Percentiles rank a stretch among this genome's conserved stretches.
Conservation (phyloP, 1,140 invertebrate species). For the Drosophila melanogaster region DNA sequence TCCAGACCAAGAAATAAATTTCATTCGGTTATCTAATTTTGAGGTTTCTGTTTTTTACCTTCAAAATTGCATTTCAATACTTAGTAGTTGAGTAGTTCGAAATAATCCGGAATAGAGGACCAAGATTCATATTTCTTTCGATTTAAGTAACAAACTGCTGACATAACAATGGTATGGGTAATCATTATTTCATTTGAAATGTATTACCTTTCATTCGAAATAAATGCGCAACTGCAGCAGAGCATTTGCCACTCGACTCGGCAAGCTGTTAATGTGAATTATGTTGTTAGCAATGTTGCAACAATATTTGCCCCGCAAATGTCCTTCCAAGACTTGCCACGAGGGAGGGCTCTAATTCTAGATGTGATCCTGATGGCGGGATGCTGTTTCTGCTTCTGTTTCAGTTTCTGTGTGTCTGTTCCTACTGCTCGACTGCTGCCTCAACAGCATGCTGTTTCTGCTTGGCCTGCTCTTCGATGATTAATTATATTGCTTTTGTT, state of each 20-base stretch:
- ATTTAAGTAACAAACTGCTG: no score
- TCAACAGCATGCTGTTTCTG: slow-evolving; percentile 58
- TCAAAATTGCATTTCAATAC: no score
- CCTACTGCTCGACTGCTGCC: slow-evolving; percentile 16
- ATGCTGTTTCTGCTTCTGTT: slow-evolving; percentile 6
- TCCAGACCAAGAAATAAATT: neutral
- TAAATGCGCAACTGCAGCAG: neutral
- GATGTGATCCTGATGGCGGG: slow-evolving; percentile 25
- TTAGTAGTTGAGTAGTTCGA: no score
- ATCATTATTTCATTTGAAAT: neutral
- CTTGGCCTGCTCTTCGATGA: slow-evolving; percentile 69
- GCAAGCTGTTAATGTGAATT: slow-evolving; percentile 34
- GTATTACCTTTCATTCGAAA: neutral
- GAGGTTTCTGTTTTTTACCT: no score
- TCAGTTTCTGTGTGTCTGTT: slow-evolving; percentile 5
- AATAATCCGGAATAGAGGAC: no score
- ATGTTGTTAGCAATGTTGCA: slow-evolving; percentile 47
- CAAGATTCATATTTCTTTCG: no score
- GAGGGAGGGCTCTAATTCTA: slow-evolving; percentile 15
- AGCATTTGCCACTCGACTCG: slow-evolving; percentile 17
- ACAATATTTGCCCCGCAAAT: slow-evolving; percentile 49
- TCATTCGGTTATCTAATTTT: neutral
- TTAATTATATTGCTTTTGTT: slow-evolving; percentile 78
- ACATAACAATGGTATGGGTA: neutral
- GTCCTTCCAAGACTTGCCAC: slow-evolving; percentile 28